A percentile compares a stretch with the other conserved stretches of the same genome.
These are phyloP conservation scores for Ametastegia equiseti DNA, from an alignment of 2,888 invertebrate species.

Conservation along the genomic window DNA sequence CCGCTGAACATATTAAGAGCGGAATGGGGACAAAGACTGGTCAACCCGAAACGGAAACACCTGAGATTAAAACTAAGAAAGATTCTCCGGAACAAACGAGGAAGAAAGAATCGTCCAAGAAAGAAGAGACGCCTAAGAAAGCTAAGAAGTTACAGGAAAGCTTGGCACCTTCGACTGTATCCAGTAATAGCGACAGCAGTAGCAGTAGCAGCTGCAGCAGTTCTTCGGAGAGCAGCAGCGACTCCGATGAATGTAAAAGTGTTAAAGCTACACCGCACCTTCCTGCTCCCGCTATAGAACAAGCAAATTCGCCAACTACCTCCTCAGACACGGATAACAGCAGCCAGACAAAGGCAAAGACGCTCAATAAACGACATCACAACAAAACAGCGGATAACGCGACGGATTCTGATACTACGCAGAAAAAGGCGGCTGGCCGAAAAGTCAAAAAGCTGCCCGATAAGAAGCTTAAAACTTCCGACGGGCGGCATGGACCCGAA, in stretches of 20 bases:
- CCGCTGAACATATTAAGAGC: conserved; percentile 92
- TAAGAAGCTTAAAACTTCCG: conserved; percentile 91
- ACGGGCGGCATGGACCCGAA: conserved; percentile 86
- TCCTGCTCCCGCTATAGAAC: conserved; percentile 62
- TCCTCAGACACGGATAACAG: conserved; percentile 71
- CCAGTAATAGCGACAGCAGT: conserved; percentile 79
- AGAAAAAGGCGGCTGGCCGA: conserved; percentile 71
- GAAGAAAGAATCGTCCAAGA: conserved; percentile 68
- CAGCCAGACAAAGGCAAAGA: conserved; percentile 50
- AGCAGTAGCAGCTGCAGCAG: conserved; percentile 77
- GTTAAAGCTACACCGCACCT: conserved; percentile 63
- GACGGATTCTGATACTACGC: conserved; percentile 50
- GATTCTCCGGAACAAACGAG: conserved; percentile 61
- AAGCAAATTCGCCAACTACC: conserved; percentile 66
- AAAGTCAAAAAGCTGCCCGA: conserved; percentile 84
- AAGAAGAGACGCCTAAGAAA: conserved; percentile 69
- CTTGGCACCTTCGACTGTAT: conserved; percentile 77
- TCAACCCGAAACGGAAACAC: conserved; percentile 72
- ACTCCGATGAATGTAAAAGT: conserved; percentile 69
- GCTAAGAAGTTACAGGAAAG: conserved; percentile 70
- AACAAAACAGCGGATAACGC: conserved; percentile 52
- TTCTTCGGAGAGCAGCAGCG: conserved; percentile 73
- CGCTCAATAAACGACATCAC: conserved; percentile 55
- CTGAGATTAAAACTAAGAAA: conserved; percentile 69
- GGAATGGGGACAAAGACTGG: conserved; percentile 81